Conservation (phyloP, 2,888 invertebrate species). For the Antheraea assamensis region DNA sequence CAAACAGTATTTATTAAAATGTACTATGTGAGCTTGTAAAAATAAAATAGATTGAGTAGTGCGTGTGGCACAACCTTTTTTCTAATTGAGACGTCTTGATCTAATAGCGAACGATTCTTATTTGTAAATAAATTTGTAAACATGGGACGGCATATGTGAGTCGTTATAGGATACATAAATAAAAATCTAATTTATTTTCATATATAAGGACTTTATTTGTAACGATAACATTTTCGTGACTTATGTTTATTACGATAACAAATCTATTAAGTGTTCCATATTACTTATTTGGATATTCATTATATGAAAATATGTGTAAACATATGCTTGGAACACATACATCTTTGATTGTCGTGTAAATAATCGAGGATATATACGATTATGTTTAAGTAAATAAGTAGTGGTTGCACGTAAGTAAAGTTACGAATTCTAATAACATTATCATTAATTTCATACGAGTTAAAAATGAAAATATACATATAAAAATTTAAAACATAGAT, state of each 20-base stretch:
- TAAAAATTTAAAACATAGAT: neutral
- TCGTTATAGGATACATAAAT: neutral
- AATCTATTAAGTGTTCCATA: neutral
- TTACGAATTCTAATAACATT: neutral
- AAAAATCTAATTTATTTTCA: neutral
- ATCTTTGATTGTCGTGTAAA: neutral
- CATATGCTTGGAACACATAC: neutral
- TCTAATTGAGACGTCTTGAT: no score
- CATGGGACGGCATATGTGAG: no score
- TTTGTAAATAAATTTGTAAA: no score
- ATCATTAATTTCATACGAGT: neutral
- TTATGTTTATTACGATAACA: slow-evolving; percentile 8
- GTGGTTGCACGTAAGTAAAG: neutral
- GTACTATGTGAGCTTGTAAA: no score
- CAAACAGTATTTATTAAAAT: no score
- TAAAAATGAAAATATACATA: neutral
- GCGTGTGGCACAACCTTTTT: no score
- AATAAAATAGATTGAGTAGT: no score
- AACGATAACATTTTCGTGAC: slow-evolving; percentile 20
- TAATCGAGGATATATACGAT: neutral
- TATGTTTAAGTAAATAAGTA: neutral
- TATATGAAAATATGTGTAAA: neutral
- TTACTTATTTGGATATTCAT: no score
- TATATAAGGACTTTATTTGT: slow-evolving; percentile 21
- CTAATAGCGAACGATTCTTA: no score